Base-by-base conservation (phyloP, 1,140 invertebrate genomes). In the Phocides pigmalion region DNA sequence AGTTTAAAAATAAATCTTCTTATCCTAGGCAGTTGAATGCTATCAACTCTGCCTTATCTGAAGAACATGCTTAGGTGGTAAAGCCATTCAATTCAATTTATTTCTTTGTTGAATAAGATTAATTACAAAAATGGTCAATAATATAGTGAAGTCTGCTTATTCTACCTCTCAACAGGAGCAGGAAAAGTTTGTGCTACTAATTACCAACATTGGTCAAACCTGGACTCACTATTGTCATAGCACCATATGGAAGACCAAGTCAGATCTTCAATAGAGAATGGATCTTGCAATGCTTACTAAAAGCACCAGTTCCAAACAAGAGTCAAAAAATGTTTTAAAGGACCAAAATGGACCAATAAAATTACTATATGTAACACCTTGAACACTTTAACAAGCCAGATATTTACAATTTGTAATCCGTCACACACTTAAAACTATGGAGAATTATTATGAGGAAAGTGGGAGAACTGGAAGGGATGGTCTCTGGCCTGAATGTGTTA, bases 201-300 rank as follows among this genome's bases (percentile, higher is more conserved):
- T 90, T 98, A 16, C 97, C 98, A 39, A 96, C 97, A n/a, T 80
- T 98, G 8, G 81, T 97, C 4, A 94, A 94, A 51, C 94, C 95
- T 76, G 97, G 97, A 78, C 89, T 99, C 2, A 98, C 97, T 0
- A 78, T 99, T 22, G 98, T 99, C 4, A 93, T 99, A 14, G 98
- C 97, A 11, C 98, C 98, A 0, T n/a, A 98, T 99, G 94, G 97
- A 98, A 87, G 98, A 99, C 88, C 98, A 99, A 85, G 87, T 98
- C 0, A 93, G 95, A 68, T 93, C 94, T 2, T 42, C 93, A 93
- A 44, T 84, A 95, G n/a, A 92, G 93, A n/a, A 92, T 98, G 4
- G n/a, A n/a, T n/a, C 91, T 94, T 37, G 96, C 96, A 8, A 93
- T 92, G 62, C 94, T 97, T 74, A 91, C 98, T n/a, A n/a, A n/a